phyloP scores from a whole-genome alignment of 1,140 invertebrate species.

The Achatina immaculata region DNA sequence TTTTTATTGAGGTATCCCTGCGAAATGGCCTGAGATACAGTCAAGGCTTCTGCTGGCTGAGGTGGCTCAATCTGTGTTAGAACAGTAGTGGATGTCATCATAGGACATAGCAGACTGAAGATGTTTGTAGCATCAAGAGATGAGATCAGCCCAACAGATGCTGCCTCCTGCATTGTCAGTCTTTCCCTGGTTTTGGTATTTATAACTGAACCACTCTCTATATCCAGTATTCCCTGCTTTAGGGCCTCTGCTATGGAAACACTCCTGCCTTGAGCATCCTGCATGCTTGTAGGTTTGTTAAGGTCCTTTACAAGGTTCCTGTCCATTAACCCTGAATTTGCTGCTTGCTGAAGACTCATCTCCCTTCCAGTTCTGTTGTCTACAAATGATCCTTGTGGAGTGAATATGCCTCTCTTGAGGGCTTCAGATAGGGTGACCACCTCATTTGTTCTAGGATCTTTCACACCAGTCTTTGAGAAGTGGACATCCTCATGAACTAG shows the following conservation, averaged over 20 bases:
- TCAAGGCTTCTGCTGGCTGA: constrained; percentile 71
- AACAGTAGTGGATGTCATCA: constrained; percentile 65
- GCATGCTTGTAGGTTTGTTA: constrained; percentile 70
- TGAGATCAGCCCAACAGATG: constrained; percentile 60
- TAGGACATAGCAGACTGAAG: constrained; percentile 60
- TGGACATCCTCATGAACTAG: constrained; percentile 89
- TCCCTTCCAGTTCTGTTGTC: constrained; percentile 83
- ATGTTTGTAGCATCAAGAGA: constrained; percentile 60
- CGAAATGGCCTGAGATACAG: constrained; percentile 84
- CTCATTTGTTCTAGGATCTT: constrained; percentile 84
- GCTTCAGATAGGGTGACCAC: constrained; percentile 90
- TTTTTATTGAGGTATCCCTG: constrained; percentile 83
- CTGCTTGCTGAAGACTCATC: constrained; percentile 78
- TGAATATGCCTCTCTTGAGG: constrained; percentile 82
- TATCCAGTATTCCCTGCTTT: constrained; percentile 84
- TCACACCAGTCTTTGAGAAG: constrained; percentile 92
- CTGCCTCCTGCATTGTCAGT: constrained; percentile 64
- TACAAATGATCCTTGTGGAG: constrained; percentile 80
- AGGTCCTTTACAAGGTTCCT: constrained; percentile 59
- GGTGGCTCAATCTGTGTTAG: constrained; percentile 57
- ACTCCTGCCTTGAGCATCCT: constrained; percentile 57
- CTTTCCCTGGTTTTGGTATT: constrained; percentile 77
- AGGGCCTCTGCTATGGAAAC: constrained; percentile 82
- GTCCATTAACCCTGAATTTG: constrained; percentile 69
- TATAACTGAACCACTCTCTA: constrained; percentile 86